Percentiles rank a stretch among this genome's conserved stretches.
These are phyloP conservation scores for Aselliscus stoliczkanus DNA, from an alignment of 2,797 vertebrate genomes.

Conservation along the genomic window DNA sequence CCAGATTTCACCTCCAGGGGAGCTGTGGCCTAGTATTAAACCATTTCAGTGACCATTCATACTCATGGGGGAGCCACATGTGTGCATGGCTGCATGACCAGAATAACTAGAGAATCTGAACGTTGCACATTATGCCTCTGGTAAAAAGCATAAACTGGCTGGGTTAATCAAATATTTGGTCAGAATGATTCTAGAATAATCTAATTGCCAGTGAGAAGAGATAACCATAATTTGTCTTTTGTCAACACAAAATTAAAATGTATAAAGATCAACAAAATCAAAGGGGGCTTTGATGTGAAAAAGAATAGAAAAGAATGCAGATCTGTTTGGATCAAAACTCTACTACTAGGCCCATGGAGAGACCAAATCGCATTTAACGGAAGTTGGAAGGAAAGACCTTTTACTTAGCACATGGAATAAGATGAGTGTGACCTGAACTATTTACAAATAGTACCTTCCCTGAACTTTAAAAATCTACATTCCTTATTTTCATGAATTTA, in stretches of 20 bases:
- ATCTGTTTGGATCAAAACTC: constrained; percentile 42
- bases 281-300: constrained; percentile 24
- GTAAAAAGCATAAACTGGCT: constrained; percentile 1
- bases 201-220: constrained; percentile 35
- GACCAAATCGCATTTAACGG: constrained; percentile 47
- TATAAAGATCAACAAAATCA: constrained; percentile 50
- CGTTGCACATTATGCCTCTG: neutral
- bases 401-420: constrained; percentile 44
- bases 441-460: constrained; percentile 59
- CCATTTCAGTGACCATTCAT: neutral
- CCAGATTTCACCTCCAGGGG: neutral
- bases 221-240: neutral
- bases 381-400: neutral
- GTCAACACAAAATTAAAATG: neutral
- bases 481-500: constrained; percentile 32
- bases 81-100: neutral
- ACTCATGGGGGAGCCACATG: neutral
- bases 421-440: constrained; percentile 28
- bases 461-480: constrained; percentile 58
- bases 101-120: neutral
- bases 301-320: constrained; percentile 37
- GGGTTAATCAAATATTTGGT: neutral
- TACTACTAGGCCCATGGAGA: constrained; percentile 25
- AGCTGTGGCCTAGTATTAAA: neutral
- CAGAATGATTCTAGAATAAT: constrained; percentile 33